Evolutionary conservation across 2,888 invertebrate genomes (phyloP).

Genomic region (Dinocampus coccinellae): DNA sequence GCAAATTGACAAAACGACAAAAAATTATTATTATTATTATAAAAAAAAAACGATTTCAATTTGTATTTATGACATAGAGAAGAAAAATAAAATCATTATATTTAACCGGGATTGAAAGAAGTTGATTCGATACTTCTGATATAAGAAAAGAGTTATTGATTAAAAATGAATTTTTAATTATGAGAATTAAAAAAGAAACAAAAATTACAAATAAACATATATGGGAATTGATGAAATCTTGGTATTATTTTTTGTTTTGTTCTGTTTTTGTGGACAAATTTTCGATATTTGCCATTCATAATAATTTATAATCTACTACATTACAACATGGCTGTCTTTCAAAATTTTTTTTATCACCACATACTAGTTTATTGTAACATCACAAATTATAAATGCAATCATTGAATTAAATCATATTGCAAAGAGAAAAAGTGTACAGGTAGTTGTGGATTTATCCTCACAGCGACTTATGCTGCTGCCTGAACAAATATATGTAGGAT

Average conservation of each 20-base stretch:
- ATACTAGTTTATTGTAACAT: conserved; percentile 15
- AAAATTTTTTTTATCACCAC: not conserved
- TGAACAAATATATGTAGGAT: conserved; percentile 40
- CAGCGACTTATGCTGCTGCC: conserved; percentile 32
- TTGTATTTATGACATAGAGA: not conserved
- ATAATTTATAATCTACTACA: conserved; percentile 1
- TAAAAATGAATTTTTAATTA: not conserved
- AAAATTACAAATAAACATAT: not conserved
- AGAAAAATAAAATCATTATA: conserved; percentile 12
- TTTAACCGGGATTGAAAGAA: conserved; percentile 24
- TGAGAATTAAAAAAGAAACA: not conserved
- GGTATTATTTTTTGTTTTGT: not conserved
- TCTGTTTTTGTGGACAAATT: not conserved
- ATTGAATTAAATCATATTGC: conserved; percentile 43
- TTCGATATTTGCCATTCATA: conserved; percentile 11
- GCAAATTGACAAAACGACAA: not conserved
- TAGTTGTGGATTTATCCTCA: conserved; percentile 14
- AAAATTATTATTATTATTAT: no score
- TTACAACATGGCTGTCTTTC: not conserved
- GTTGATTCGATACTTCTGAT: conserved; percentile 35
- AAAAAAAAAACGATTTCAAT: not conserved
- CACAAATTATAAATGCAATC: conserved; percentile 41
- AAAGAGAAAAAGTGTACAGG: conserved; percentile 24
- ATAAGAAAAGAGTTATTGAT: not conserved
- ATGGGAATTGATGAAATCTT: conserved; percentile 19